Evolutionary conservation across 2,797 vertebrate species (phyloP).

Genomic region (Gallirallus australis): DNA sequence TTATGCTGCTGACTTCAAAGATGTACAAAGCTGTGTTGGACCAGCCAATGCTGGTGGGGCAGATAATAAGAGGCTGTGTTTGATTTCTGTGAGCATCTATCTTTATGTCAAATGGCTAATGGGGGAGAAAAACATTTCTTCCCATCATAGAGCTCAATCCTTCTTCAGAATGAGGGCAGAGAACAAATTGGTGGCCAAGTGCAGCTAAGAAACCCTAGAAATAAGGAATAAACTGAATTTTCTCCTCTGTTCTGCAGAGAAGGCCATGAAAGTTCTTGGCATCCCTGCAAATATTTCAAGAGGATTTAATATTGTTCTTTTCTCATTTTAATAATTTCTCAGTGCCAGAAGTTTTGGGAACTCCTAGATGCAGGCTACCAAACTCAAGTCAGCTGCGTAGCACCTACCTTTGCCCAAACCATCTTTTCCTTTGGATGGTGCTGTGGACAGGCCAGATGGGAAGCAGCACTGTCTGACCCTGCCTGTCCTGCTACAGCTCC

Average conservation of each 20-base stretch:
- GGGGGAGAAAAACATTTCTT: slow-evolving; percentile 22
- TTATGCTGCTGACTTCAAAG: slow-evolving; percentile 56
- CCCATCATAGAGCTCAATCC: not conserved
- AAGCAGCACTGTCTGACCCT: not conserved
- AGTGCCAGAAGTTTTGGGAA: not conserved
- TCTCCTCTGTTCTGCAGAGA: not conserved
- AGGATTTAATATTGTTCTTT: not conserved
- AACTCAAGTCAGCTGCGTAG: not conserved
- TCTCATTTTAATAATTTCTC: not conserved
- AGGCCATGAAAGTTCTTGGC: not conserved
- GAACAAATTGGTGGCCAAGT: not conserved
- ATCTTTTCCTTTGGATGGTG: not conserved
- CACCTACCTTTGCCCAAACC: not conserved
- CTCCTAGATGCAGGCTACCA: not conserved
- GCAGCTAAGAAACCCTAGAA: not conserved
- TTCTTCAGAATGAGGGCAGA: not conserved
- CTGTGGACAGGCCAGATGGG: not conserved
- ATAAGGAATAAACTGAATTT: not conserved
- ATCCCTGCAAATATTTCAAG: not conserved
- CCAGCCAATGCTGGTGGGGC: not conserved
- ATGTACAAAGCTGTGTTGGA: not conserved
- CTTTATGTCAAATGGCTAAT: not conserved
- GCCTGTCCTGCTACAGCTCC: not conserved
- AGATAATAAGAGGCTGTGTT: not conserved
- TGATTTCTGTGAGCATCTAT: slow-evolving; percentile 1